phyloP scores from a whole-genome alignment of 2,888 invertebrate genomes.

The Torymus texanus region DNA sequence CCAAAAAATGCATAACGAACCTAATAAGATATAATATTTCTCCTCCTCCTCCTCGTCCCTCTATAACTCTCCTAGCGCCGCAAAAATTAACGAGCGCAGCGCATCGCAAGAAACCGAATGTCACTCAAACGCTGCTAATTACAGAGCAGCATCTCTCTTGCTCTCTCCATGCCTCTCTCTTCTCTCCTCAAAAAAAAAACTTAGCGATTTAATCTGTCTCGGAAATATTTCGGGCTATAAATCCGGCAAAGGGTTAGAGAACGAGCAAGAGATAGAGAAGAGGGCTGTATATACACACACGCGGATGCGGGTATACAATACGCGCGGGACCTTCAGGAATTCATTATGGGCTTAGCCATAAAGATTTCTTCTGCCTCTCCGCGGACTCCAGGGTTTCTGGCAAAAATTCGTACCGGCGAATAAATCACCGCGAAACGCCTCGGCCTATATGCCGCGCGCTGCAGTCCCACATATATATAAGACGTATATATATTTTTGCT shows the following conservation, averaged over 20 bases:
- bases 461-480: neutral
- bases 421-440: conserved; percentile 27
- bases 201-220: conserved; percentile 55
- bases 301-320: conserved; percentile 35
- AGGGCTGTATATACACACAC: conserved; percentile 7
- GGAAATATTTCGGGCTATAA: conserved; percentile 56
- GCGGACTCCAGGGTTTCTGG: conserved; percentile 41
- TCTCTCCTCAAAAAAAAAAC: conserved; percentile 44
- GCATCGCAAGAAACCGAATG: conserved; percentile 43
- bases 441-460: neutral
- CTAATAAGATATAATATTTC: conserved; percentile 51
- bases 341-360: conserved; percentile 48
- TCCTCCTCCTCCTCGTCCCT: neutral
- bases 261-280: neutral
- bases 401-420: conserved; percentile 40
- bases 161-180: too few relatives aligned
- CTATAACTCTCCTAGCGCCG: conserved; percentile 2
- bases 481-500: neutral
- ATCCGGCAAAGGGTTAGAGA: conserved; percentile 18
- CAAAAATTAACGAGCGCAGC: conserved; percentile 46
- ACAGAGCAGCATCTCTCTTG: conserved; percentile 32
- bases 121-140: conserved; percentile 55
- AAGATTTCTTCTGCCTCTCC: conserved; percentile 40
- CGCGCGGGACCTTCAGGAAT: conserved; percentile 46
- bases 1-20: conserved; percentile 14